Evolutionary conservation across 2,888 invertebrate species (phyloP), one percentile per base, ranked within the genome.

Genomic region (Mamestra brassicae): DNA sequence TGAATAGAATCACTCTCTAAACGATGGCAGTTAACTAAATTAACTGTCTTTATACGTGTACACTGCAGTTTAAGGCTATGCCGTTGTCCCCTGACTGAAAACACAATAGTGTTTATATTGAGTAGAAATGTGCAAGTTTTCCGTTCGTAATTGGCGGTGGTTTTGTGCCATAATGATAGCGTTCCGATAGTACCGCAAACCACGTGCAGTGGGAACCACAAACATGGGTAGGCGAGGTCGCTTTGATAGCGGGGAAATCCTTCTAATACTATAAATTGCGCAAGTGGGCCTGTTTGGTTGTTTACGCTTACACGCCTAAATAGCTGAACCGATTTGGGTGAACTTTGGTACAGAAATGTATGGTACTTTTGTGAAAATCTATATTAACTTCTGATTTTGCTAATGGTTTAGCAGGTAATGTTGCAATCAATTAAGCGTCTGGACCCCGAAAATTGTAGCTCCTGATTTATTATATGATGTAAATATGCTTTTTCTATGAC

Each of bases 121-220:
- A 84, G 80, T 89, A 88, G 88, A 91, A 92, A 92, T 92, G 88
- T 90, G 90, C 89, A 90, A 90, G 90, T 90, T 89, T 80, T 87
- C 81, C 81, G 81, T 82, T 76, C 86, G 91, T 94, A 94, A 94
- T 94, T 93, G 92, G 84, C 88, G 87, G 89, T 89, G 85, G 88
- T 89, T 90, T 91, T 91, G 89, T 90, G 77, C 83, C 75, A 76
- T 92, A 93, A 94, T 94, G 89, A 92, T 90, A 91, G 89, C 84
- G 83, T 83, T 85, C 68, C 70, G 81, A 81, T 80, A 80, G 81
- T 87, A 90, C 90, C 89, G 89, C 89, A 90, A 89, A 86, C 89
- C 89, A 90, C 87, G 85, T 88, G 88, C 85, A 87, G 70, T 81
- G 74, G 75, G 84, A 83, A 87, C 89, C 90, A 88, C 85, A 85